Evolutionary conservation across 2,888 invertebrate species (phyloP), one percentile per base, ranked within the genome.

Genomic region (Crioceris asparagi): DNA sequence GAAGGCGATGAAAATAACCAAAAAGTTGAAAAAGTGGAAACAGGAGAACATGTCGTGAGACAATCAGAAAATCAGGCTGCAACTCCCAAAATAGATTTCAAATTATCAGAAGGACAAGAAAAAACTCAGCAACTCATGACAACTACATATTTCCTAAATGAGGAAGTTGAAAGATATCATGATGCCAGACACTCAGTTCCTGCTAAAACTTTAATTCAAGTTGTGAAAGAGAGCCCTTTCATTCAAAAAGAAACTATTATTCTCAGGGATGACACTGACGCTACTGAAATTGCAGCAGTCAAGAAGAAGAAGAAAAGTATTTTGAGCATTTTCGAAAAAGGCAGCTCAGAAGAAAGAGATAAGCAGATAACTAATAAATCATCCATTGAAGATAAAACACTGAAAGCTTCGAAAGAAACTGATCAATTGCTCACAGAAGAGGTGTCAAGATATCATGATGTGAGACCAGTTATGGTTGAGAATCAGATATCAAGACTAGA

Each of bases 391-490:
- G n/a, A n/a, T n/a, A n/a, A n/a, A n/a, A n/a, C n/a, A n/a, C n/a
- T 21, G 21, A 2, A 27, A 27, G 15, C 15, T 27, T 16, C 17
- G 5, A 29, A 32, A 27, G 21, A 32, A 16, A 25, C 3, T 5
- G 21, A 36, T n/a, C 14, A 36, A 6, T 45, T 47, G 19, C 30
- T 45, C 11, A 21, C 33, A n/a, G 12, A 36, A 14, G 45, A 47
- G 35, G 36, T 44, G 3, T 29, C 34, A 3, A 29, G 31, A 29
- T 46, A 39, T 11, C 36, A 45, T 40, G 50, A 45, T 19, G 47
- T 42, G 17, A 41, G 43, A 12, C 8, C 32, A 14, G 14, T 6
- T 27, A 2, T 10, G 7, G 27, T 11, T 15, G 11, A 27, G 15
- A 5, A 11, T 27, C 11, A 4, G 4, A 7, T 7, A 11, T 12